Evolutionary conservation across 2,113 vertebrate genomes (phyloP).

Genomic region (Thermophis baileyi): DNA sequence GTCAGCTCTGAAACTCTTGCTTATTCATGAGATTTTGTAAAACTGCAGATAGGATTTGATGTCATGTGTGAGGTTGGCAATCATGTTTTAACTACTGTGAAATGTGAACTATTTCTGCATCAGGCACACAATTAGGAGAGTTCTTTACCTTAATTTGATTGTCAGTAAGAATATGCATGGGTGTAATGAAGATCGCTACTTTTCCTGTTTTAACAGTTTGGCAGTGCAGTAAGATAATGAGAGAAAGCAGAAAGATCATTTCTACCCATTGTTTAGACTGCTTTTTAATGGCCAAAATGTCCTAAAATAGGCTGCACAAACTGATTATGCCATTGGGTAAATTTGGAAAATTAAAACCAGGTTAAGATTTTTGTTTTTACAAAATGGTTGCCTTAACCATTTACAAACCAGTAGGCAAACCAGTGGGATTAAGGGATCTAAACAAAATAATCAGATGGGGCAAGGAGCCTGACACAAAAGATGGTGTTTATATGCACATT

Average conservation of each 20-base stretch:
- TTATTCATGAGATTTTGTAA: conserved; percentile 16
- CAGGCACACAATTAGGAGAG: conserved; percentile 14
- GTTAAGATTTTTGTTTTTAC: neutral
- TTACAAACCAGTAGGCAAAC: neutral
- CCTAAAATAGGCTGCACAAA: neutral
- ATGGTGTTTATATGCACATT: neutral
- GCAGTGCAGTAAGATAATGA: neutral
- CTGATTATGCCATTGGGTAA: neutral
- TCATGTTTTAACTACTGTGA: conserved; percentile 26
- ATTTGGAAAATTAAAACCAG: neutral
- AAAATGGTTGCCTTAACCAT: neutral
- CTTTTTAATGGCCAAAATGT: neutral
- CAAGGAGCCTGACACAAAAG: neutral
- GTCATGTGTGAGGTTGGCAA: neutral
- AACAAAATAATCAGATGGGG: neutral
- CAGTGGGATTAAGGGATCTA: neutral
- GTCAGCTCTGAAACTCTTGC: conserved; percentile 7
- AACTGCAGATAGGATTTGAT: neutral
- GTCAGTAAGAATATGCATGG: conserved; percentile 15
- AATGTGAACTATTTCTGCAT: conserved; percentile 36
- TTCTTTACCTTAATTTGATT: conserved; percentile 45
- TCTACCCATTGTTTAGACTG: accelerated
- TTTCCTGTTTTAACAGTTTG: conserved; percentile 10
- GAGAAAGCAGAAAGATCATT: accelerated
- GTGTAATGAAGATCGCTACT: conserved; percentile 11